Base-by-base conservation (phyloP, 2,888 invertebrate genomes). In the Tetheella fluctuosa region DNA sequence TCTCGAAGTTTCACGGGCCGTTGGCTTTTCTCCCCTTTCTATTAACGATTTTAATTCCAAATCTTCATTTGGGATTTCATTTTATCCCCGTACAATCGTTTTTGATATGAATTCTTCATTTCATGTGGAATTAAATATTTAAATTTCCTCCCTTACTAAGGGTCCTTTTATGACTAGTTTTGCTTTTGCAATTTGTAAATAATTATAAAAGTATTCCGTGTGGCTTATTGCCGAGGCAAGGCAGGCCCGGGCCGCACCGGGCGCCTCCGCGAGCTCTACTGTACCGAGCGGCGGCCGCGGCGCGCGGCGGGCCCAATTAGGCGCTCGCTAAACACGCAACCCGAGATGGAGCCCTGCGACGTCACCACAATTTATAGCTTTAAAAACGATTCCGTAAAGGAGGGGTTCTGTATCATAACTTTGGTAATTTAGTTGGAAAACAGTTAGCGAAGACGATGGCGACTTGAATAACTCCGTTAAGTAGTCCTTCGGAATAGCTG, bases 281-380 rank as follows among this genome's bases (percentile, higher is more conserved):
- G 59, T 55, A 39, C n/a, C 39, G 39, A 6, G 39, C 39, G n/a
- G 39, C n/a, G 39, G 39, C 39, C 37, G n/a, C 13, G n/a, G n/a
- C 28, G 65, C 64, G 67, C 61, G 64, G 64, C 58, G 61, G 61
- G 59, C 62, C 61, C 76, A 77, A 74, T 75, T 76, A 76, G 75
- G 64, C 67, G 66, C 67, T 53, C 58, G 53, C 58, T 23, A 23
- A 55, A 34, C 55, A 55, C 55, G 55, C 55, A 34, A 55, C 34
- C 54, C 54, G 28, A 39, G 39, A 39, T 39, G 54, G 54, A 54
- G 28, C 10, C 55, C 34, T 48, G 58, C 58, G 58, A 59, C 55
- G 52, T 52, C 55, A 55, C 59, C 23, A 37, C 48, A n/a, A 53
- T 42, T 55, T 55, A 55, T 55, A 34, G 34, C 55, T 55, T 55